These are phyloP conservation scores for Tapirus terrestris DNA, from an alignment of 2,113 vertebrate genomes.

Conservation along the genomic window DNA sequence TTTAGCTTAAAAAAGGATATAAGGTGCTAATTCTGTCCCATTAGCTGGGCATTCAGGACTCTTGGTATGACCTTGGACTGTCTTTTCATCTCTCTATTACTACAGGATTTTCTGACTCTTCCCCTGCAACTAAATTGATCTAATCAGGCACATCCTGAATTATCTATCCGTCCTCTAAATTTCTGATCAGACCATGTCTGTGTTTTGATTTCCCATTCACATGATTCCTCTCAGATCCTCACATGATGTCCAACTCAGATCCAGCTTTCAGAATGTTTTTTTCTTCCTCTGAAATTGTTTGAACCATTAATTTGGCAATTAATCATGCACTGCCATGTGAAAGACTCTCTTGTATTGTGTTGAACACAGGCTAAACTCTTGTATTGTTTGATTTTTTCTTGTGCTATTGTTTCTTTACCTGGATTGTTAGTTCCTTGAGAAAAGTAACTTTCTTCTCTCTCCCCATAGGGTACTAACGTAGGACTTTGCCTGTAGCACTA, in stretches of 20 bases:
- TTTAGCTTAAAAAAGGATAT: conserved; percentile 13
- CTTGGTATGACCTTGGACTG: background rate
- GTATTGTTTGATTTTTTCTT: background rate
- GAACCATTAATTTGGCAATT: background rate
- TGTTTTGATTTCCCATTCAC: background rate
- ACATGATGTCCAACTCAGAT: background rate
- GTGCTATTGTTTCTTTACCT: background rate
- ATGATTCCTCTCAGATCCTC: background rate
- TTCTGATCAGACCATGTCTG: background rate
- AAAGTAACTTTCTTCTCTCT: background rate
- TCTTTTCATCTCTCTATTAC: background rate
- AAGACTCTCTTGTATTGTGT: conserved; percentile 21
- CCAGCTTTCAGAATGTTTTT: background rate
- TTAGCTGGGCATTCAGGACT: background rate
- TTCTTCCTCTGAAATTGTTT: background rate
- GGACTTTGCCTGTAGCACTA: background rate
- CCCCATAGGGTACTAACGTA: background rate
- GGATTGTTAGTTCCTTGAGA: background rate
- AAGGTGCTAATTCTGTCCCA: background rate
- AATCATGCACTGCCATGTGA: background rate
- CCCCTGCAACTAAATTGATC: background rate
- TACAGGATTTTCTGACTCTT: background rate
- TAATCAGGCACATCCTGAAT: background rate
- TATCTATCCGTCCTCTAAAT: background rate
- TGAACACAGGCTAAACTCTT: background rate